Conservation (phyloP, 2,888 invertebrate genomes). For the Cryptophagus acutangulus region DNA sequence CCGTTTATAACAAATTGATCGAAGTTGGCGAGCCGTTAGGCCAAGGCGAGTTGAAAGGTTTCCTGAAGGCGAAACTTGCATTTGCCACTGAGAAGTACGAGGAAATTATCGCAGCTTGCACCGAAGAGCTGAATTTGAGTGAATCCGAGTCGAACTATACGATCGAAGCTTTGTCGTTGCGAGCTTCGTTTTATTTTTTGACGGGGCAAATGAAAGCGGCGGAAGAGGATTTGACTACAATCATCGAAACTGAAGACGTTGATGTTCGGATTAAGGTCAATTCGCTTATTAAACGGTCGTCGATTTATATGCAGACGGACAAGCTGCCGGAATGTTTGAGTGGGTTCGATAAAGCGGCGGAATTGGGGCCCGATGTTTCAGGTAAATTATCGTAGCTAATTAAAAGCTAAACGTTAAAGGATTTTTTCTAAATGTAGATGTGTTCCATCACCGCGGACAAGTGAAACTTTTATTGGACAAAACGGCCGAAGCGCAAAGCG, state of each 20-base stretch:
- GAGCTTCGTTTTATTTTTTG: conserved; percentile 79
- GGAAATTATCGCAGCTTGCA: conserved; percentile 72
- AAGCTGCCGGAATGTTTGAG: conserved; percentile 67
- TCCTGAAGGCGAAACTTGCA: conserved; percentile 65
- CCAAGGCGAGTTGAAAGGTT: conserved; percentile 46
- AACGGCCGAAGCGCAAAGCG: conserved; percentile 71
- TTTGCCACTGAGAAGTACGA: conserved; percentile 70
- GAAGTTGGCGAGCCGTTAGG: conserved; percentile 39
- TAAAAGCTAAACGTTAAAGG: background rate
- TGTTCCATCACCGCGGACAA: conserved; percentile 91
- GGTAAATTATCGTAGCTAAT: conserved; percentile 25
- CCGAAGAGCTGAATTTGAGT: conserved; percentile 66
- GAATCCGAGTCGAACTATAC: conserved; percentile 58
- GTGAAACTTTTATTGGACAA: conserved; percentile 78
- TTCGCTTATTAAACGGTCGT: conserved; percentile 83
- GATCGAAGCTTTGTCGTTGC: conserved; percentile 69
- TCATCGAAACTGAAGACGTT: conserved; percentile 62
- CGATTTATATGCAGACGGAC: conserved; percentile 75
- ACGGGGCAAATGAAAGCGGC: conserved; percentile 71
- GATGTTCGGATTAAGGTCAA: conserved; percentile 67
- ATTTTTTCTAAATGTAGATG: conserved; percentile 52
- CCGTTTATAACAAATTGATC: conserved; percentile 58
- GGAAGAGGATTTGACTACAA: conserved; percentile 63
- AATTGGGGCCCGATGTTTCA: conserved; percentile 65
- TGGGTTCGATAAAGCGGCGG: conserved; percentile 74